These are phyloP conservation scores for Drosophila trapezifrons DNA, from an alignment of 1,140 invertebrate species.

Conservation along the genomic window DNA sequence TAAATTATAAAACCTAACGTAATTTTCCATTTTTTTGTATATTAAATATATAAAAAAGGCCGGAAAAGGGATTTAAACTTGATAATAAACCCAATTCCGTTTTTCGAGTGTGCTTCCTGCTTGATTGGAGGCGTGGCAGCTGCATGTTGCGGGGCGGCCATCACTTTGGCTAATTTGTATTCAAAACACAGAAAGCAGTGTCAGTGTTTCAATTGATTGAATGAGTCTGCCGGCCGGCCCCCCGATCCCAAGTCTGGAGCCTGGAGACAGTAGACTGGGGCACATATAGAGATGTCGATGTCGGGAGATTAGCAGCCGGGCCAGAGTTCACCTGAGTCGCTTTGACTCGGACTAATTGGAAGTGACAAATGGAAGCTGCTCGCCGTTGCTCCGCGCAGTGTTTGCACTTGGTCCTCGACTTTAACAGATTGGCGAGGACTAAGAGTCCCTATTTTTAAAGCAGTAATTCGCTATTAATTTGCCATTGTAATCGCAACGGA, in stretches of 20 bases:
- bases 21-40: no score
- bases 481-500: constrained; percentile 44
- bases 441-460: constrained; percentile 24
- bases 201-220: constrained; percentile 75
- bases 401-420: constrained; percentile 12
- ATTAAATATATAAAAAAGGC: no score
- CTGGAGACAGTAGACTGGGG: constrained; percentile 4
- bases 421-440: neutral
- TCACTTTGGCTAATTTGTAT: constrained; percentile 79
- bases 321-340: constrained; percentile 52
- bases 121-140: constrained; percentile 67
- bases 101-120: constrained; percentile 22
- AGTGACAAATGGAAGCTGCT: constrained; percentile 50
- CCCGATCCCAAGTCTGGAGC: constrained; percentile 6
- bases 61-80: neutral
- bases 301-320: constrained; percentile 47
- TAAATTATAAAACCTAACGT: no score
- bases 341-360: constrained; percentile 62
- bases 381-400: constrained; percentile 11
- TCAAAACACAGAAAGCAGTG: constrained; percentile 69
- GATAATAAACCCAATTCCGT: neutral
- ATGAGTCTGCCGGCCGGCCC: constrained; percentile 46
- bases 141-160: constrained; percentile 60
- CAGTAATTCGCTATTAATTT: constrained; percentile 30
- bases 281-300: constrained; percentile 7